Evolutionary conservation across 2,797 vertebrate species (phyloP), one percentile per base, ranked within the genome.

Genomic region (Fratercula arctica): DNA sequence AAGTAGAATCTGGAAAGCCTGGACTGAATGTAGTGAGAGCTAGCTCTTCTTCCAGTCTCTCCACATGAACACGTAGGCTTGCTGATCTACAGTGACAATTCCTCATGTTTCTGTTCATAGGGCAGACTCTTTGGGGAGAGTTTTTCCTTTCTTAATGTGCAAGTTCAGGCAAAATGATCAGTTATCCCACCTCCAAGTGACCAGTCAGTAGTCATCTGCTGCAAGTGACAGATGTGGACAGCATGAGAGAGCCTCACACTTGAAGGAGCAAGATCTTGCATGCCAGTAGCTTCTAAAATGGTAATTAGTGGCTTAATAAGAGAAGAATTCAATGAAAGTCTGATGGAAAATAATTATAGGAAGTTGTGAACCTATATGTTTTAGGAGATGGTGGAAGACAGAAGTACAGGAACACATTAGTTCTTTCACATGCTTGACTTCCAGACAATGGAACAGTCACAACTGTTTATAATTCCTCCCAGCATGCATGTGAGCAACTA

Each of bases 71-170:
- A 20, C 19, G 10, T 7, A 56, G 45, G 25, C 26, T 85, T 88
- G 37, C 2, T 80, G 20, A 68, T 37, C 37, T 77, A 51, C 6
- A 81, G 16, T 23, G 76, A 56, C 3, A 19, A 2, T 37, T 93
- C 23, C 57, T 64, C 0, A 0, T 86, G 23, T 41, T 72, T 31
- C n/a, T 68, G 18, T 35, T 86, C 53, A n/a, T 37, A 64, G 3
- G 11, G 11, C 3, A 86, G 7, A 11, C 1, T 86, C 25, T 84
- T 41, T 46, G 39, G 3, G 11, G 24, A 54, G 67, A 74, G 3
- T 12, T 89, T 70, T 86, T 25, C 19, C 13, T 83, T 48, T 67
- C 35, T 59, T 79, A 68, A 18, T 21, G 45, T 35, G 8, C 25
- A 85, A 74, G 10, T 83, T 89, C 33, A 89, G 25, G 50, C n/a